Base-by-base conservation (phyloP, 2,113 vertebrate species). In the Ondatra zibethicus region DNA sequence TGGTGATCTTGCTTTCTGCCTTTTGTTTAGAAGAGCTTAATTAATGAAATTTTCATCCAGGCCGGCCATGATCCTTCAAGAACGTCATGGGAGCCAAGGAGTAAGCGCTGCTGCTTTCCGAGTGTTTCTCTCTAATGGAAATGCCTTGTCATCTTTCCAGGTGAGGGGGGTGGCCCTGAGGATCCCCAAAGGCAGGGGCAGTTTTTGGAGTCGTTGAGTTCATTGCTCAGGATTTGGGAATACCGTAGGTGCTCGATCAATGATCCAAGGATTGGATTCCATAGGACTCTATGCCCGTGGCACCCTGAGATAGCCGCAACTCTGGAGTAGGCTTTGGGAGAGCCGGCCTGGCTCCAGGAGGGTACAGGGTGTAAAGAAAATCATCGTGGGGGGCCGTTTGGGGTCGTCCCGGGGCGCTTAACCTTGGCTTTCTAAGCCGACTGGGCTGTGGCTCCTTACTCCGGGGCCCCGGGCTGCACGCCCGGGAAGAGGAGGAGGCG, bases 231-330 rank as follows among this genome's bases (percentile, higher is more conserved):
- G 42, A 31, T 7, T 76, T 70, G 68, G 45, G 61, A 86, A 77
- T 36, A 81, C 61, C 82, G 66, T 73, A 52, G 63, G 84, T 82
- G 75, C n/a, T 90, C 68, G 91, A 61, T 89, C 91, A 86, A 89
- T 50, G 72, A 42, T 70, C 66, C 39, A 36, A 80, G 52, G 2
- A 6, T 45, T 29, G 55, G 66, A 65, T 39, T 66, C 81, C 39
- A 8, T 17, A 65, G 47, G 33, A 47, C 5, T 45, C 19, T 25
- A 23, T 14, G 42, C 63, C 58, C 33, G 58, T 19, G 39, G 82
- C 61, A 65, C 50, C 6, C 45, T 89, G 29, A n/a, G 45, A 36
- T 25, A 61, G 90, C 65, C 61, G 13, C 0, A 17, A 0, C 2
- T 39, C 33, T 0, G 36, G 17, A 58, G 39, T 13, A 85, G 68